Evolutionary conservation across 2,113 vertebrate species (phyloP), one percentile per base, ranked within the genome.

Genomic region (Gnathonemus echidnorhynchus): DNA sequence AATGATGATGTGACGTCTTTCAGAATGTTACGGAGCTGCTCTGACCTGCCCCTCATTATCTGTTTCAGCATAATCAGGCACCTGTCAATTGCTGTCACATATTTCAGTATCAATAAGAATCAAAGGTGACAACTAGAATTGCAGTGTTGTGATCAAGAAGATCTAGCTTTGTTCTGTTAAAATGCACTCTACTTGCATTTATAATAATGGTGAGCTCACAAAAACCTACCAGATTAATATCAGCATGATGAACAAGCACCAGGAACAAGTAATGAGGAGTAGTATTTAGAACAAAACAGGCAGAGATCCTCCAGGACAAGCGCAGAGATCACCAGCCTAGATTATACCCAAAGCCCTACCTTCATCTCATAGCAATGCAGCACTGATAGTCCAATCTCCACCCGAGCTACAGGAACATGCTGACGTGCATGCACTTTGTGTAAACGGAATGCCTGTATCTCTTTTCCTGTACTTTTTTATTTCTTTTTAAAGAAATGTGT

Each of bases 361-460:
- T 46, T 74, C 49, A 45, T 86, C 9, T n/a, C 62, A 42, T 17
- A 86, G 56, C 27, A 85, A 77, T 89, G 52, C 27, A 89, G 21
- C 62, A 70, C 62, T 27, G n/a, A 21, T 21, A 77, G 89, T 56
- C 66, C 70, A 48, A 87, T 89, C 58, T 88, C 42, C 90, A 83
- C 42, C 88, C 58, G 88, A 89, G 90, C 90, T 89, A 89, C 50
- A 90, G 45, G 42, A 84, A 84, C 58, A 86, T 89, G 90, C 91
- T 92, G 90, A 92, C 91, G 83, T 93, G 94, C 94, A 95, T 95
- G 95, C 91, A 90, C 92, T 92, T 90, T 90, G 91, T 92, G 92
- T 93, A 86, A 93, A 92, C 52, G 19, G 86, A 95, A 93, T 93
- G 92, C 62, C 90, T 87, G 89, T 92, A 87, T 92, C 46, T 91